Base-by-base conservation (phyloP, 2,113 vertebrate genomes). In the Odontesthes bonariensis region DNA sequence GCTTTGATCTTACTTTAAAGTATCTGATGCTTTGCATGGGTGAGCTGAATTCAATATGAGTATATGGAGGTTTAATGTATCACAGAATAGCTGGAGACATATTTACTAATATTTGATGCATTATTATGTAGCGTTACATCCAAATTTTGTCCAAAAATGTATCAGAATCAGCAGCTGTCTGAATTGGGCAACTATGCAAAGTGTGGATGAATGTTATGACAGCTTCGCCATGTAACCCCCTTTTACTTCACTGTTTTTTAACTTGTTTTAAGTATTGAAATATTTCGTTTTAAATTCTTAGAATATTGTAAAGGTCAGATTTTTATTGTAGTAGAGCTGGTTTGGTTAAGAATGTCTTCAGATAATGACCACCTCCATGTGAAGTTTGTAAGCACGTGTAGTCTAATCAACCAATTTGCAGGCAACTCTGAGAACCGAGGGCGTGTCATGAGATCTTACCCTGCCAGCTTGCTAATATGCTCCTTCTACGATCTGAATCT, bases 401-500 rank as follows among this genome's bases (percentile, higher is more conserved):
- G 8, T 32, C 40, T 11, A 32, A 57, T 32, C 4, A 42, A 16
- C 4, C 11, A 4, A 17, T 62, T 72, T 33, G 20, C 19, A 32
- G n/a, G 32, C 38, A 32, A 3, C 20, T 32, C 11, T 54, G 35
- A n/a, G 54, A 54, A 65, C 49, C 7, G 51, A 57, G 33, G 32
- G 20, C 13, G 51, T 60, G 33, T 65, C 31, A 47, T 33, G 13
- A 44, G 55, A 69, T 51, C 31, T 51, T 7, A 61, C 17, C 38
- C 20, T 1, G 31, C 66, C 65, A 56, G 51, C 55, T 53, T 31
- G 12, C 60, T 59, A 62, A 55, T 57, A 17, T 51, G 31, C 75
- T 65, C 53, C 46, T 40, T 47, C 63, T 69, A n/a, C 33, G 38
- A 38, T 62, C 52, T 62, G 60, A 42, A 56, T 72, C 61, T 59